Percentiles rank a stretch among this genome's conserved stretches.
phyloP scores from a whole-genome alignment of 23 tunicate species.

The Ciona savignyi region DNA sequence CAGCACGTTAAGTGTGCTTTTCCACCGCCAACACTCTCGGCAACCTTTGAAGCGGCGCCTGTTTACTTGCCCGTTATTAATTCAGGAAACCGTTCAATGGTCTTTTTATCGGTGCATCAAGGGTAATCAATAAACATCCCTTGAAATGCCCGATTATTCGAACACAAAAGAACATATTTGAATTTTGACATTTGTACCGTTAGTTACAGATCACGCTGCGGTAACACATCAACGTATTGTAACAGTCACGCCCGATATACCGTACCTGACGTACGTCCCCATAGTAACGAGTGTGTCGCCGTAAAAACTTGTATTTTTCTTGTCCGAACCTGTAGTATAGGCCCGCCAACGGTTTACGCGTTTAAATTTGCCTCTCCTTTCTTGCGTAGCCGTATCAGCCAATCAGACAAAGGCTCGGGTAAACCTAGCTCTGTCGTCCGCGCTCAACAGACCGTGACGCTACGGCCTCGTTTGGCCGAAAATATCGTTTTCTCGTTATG shows the following conservation, averaged over 20 bases:
- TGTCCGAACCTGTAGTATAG: background rate
- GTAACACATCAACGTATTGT: too few species aligned
- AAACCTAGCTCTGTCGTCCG: too few species aligned
- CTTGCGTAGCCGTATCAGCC: background rate
- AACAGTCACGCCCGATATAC: too few species aligned
- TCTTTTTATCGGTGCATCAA: background rate
- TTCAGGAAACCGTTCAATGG: background rate
- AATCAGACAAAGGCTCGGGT: background rate
- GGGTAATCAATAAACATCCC: background rate
- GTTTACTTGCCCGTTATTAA: background rate
- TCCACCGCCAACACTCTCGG: background rate
- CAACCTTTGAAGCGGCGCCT: background rate
- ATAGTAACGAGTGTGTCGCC: background rate
- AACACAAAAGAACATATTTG: too few species aligned
- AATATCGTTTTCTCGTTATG: too few species aligned
- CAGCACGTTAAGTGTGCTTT: background rate
- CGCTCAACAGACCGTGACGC: too few species aligned
- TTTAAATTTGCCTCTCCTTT: background rate
- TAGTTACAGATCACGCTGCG: too few species aligned
- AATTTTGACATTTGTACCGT: too few species aligned
- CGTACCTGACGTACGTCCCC: too few species aligned
- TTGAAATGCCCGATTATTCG: too few species aligned
- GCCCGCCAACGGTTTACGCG: background rate
- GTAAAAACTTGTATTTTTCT: background rate
- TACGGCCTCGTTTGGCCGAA: too few species aligned